These are phyloP conservation scores for Phoxinus dragarum DNA, from an alignment of 2,797 vertebrate genomes.

Conservation along the genomic window DNA sequence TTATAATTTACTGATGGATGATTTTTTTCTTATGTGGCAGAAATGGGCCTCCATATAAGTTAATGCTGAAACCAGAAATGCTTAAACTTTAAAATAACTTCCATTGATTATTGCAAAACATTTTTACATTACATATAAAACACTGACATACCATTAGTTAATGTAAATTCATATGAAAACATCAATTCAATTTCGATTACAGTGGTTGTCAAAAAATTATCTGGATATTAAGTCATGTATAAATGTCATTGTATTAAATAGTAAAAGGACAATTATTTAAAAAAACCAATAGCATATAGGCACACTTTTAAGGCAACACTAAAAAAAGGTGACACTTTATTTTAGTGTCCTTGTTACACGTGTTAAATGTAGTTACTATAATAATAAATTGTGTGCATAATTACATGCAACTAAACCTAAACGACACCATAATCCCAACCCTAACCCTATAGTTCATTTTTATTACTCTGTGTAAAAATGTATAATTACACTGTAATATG, in stretches of 20 bases:
- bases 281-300: not conserved
- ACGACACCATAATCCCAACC: too few species aligned
- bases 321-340: not conserved
- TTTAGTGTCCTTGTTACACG: too few species aligned
- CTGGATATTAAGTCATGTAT: not conserved
- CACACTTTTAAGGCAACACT: not conserved
- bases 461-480: too few species aligned
- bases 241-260: not conserved
- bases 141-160: too few species aligned
- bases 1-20: not conserved
- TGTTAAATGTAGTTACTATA: too few species aligned
- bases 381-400: too few species aligned
- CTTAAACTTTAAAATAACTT: not conserved
- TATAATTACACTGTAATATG: too few species aligned
- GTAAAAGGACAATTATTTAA: not conserved
- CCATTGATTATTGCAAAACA: not conserved
- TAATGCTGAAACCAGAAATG: not conserved
- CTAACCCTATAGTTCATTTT: too few species aligned
- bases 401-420: too few species aligned
- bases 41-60: not conserved
- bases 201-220: not conserved
- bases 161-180: not conserved
- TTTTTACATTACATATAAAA: not conserved
- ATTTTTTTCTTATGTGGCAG: not conserved
- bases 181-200: not conserved